These are phyloP conservation scores for Pemphigus obesinymphae DNA, from an alignment of 1,140 invertebrate genomes.

Conservation along the genomic window DNA sequence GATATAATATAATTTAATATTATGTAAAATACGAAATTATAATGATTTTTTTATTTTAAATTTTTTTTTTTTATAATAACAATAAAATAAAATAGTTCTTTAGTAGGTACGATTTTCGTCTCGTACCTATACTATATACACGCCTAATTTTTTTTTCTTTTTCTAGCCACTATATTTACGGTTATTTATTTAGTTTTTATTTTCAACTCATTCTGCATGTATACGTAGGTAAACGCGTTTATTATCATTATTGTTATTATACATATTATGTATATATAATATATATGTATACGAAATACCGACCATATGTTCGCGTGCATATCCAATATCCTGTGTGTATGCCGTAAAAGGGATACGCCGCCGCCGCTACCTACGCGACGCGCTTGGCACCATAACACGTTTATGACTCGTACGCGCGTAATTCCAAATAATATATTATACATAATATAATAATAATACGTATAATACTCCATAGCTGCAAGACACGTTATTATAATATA, in stretches of 20 bases:
- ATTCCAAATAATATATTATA: too few relatives aligned
- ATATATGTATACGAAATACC: not conserved
- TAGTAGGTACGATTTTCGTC: too few relatives aligned
- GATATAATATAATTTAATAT: too few relatives aligned
- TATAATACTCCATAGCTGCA: not conserved
- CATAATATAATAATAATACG: too few relatives aligned
- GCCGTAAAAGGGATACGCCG: slow-evolving; percentile 7
- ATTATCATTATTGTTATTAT: not conserved
- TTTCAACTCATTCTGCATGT: not conserved
- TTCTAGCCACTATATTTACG: too few relatives aligned
- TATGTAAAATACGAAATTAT: too few relatives aligned
- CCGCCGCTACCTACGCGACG: not conserved
- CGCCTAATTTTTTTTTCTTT: too few relatives aligned
- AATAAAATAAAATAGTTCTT: too few relatives aligned
- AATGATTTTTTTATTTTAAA: too few relatives aligned
- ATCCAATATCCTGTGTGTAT: slow-evolving; percentile 14
- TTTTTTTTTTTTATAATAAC: too few relatives aligned
- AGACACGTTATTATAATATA: not conserved
- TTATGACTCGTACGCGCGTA: slow-evolving; percentile 1
- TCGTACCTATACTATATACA: too few relatives aligned
- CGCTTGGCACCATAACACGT: slow-evolving; percentile 4
- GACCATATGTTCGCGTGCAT: slow-evolving; percentile 18
- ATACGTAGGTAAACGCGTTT: too few relatives aligned
- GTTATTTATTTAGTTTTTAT: not conserved
- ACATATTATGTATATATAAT: not conserved